These are phyloP conservation scores for Drosophila helvetica DNA, from an alignment of 2,888 invertebrate species.

Conservation along the genomic window DNA sequence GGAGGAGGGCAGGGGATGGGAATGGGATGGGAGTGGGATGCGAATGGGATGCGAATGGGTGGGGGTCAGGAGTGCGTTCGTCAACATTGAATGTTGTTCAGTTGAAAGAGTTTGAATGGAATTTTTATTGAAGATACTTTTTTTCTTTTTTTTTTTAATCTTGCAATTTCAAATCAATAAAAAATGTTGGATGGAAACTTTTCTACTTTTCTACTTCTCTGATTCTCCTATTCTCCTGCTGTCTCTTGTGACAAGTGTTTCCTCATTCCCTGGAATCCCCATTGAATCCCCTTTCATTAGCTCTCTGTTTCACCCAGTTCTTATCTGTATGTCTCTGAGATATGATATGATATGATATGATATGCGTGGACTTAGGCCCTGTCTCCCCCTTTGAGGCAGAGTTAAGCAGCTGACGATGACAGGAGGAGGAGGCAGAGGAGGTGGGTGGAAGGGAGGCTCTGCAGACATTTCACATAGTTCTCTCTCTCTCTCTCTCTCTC, in stretches of 20 bases:
- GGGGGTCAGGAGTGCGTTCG: conserved; percentile 49
- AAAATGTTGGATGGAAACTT: background rate
- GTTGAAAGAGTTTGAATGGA: conserved; percentile 18
- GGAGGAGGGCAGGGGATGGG: background rate
- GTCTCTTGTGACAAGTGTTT: background rate
- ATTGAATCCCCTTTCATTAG: conserved; percentile 6
- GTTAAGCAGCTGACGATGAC: conserved; percentile 20
- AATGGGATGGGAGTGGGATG: background rate
- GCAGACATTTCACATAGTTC: conserved; percentile 35
- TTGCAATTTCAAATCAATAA: conserved; percentile 8
- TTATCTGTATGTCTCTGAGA: background rate
- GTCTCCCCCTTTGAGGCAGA: conserved; percentile 11
- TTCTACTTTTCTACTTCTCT: background rate
- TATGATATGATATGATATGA: background rate
- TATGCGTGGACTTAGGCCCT: conserved; percentile 6
- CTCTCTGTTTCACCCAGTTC: background rate
- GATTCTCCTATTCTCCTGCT: background rate
- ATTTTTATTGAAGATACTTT: conserved; percentile 1
- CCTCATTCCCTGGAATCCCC: background rate
- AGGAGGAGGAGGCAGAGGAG: conserved; percentile 2
- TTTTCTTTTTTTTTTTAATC: background rate
- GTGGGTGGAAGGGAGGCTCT: conserved; percentile 1
- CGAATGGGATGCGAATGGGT: too few species aligned
- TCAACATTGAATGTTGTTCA: conserved; percentile 23
- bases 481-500: background rate